Evolutionary conservation across 1,140 invertebrate genomes (phyloP), one percentile per base, ranked within the genome.

Genomic region (Parasteatoda tepidariorum): DNA sequence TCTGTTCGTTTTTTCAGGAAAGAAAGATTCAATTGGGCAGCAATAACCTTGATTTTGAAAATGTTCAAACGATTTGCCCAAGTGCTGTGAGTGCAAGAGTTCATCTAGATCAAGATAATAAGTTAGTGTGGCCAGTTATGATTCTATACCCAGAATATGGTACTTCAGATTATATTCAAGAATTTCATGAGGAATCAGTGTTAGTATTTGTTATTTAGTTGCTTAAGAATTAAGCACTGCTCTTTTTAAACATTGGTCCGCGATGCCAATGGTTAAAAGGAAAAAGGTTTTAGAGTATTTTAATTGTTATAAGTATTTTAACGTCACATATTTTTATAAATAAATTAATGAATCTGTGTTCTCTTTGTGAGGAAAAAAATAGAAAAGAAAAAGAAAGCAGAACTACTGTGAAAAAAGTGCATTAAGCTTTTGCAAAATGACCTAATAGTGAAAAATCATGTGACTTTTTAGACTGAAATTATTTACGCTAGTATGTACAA

Each of bases 91-190:
- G 91, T 24, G 89, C 88, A 89, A 90, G 87, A 57, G 93, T 94
- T 18, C 89, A 91, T 86, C 86, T 94, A 2, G 89, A 92, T 86
- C 89, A 90, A n/a, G 86, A 90, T 24, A 89, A 90, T 86, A 87
- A 90, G 85, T 90, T 96, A 78, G 87, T 94, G 85, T 96, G 94
- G 96, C 95, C 97, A 57, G 92, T 95, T 67, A 89, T 94, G 54
- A 93, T 97, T 86, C 89, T 95, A 22, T 97, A 97, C 89, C 95
- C 96, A 4, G 95, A 97, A 89, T 92, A 91, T 86, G 88, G 91
- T 74, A 91, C 92, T 70, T 92, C 92, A 78, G 94, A 95, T 88
- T 93, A 94, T 86, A 91, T 95, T 79, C 91, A 94, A 88, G 89
- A 92, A 84, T 94, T 96, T 86, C 89, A 92, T 78, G 95, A 96